Base-by-base conservation (phyloP, 35 echinoderm and acorn worm genomes). In the Ptychodera flava region DNA sequence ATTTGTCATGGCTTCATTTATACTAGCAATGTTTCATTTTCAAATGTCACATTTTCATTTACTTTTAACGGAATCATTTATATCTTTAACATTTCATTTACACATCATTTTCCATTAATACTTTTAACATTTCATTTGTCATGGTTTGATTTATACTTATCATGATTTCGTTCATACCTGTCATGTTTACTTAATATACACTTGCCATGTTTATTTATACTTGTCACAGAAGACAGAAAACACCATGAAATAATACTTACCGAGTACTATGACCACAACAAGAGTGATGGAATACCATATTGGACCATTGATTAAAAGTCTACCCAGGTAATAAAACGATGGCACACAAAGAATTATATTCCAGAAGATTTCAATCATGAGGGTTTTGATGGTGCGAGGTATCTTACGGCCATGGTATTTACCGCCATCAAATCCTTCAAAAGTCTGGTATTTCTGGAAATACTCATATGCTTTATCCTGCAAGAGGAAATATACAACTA, bases 381-480 rank as follows among this genome's bases (percentile, higher is more conserved):
- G 45, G 6, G 45, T 12, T 22, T 64, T 64, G 45, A 12, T 12
- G 6, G 45, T 64, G 6, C 45, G 45, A 12, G 45, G 45, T 64
- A 64, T 22, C 22, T 22, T 64, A 64, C 45, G 45, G 22, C 45
- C 45, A 64, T 22, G 45, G 45, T 64, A 64, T n/a, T n/a, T n/a
- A n/a, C n/a, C n/a, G 6, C 45, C 45, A 6, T 90, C 76, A 34
- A 22, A 90, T 35, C 89, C 89, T 10, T 27, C 35, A 76, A 90
- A 90, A 27, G 83, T 85, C 28, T 85, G 64, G 31, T 85, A 34
- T 30, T 90, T 16, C 16, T 85, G 29, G 76, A 90, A 90, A 75
- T 85, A 78, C 33, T 79, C 83, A 33, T 79, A 90, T 0, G 83
- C 33, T 16, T 33, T 32, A 79, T 90, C 89, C 89, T 90, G 32